Base-by-base conservation (phyloP, 2,888 invertebrate genomes). In the Parnassius smintheus region DNA sequence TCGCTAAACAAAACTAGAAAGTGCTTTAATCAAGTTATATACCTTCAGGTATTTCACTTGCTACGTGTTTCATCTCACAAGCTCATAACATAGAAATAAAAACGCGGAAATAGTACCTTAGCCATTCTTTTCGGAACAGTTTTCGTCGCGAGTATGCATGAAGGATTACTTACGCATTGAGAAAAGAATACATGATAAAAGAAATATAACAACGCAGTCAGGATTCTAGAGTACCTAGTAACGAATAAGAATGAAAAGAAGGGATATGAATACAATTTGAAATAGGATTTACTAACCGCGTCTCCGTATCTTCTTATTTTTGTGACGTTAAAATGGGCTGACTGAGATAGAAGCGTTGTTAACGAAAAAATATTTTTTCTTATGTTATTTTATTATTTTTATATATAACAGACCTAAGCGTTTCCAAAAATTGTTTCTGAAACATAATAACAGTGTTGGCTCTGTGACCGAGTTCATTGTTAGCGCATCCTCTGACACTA, bases 61-160 rank as follows among this genome's bases (percentile, higher is more conserved):
- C 50, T 57, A 61, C 57, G 64, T 64, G 64, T 64, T 64, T 54
- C 64, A 64, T 64, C 64, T 60, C 64, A 57, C 53, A 44, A 45
- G 57, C 64, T 57, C 64, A 60, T 64, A 64, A 64, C 57, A 56
- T 11, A 54, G 60, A 61, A 60, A 64, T 64, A 64, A 64, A 64
- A 60, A 64, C 56, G 57, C 63, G 54, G 60, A 60, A 64, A 64
- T 57, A 35, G 60, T 57, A 61, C 56, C 57, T 57, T 64, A 64
- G 60, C 64, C 59, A 57, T 64, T 64, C 64, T 64, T 64, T 60
- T 60, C 44, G 60, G 56, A 64, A 52, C 53, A 52, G 60, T 60
- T 60, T 62, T 59, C 63, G 63, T 60, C 64, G 56, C 56, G 53
- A 57, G 60, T 59, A 51, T 51, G 41, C 64, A 52, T 60, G 60